These are phyloP conservation scores for Cathartes aura DNA, from an alignment of 2,113 vertebrate species.

Conservation along the genomic window DNA sequence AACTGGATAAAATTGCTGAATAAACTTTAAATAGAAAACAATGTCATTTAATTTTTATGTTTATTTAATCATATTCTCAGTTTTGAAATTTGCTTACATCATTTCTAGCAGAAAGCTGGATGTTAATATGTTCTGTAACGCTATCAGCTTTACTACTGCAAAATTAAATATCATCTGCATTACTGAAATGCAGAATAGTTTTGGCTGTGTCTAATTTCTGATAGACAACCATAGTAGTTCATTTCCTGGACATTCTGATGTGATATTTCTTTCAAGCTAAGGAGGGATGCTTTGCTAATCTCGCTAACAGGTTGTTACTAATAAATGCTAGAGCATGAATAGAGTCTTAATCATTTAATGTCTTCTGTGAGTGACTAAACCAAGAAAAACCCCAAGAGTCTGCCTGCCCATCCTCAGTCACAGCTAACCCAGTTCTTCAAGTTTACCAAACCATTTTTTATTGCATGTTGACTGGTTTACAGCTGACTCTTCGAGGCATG, in stretches of 20 bases:
- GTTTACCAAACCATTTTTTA: conserved; percentile 87
- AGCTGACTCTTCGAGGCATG: conserved; percentile 99
- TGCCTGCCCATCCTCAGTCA: conserved; percentile 83
- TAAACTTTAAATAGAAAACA: not conserved
- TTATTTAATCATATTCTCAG: not conserved
- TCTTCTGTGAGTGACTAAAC: conserved; percentile 72
- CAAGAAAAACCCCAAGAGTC: conserved; percentile 72
- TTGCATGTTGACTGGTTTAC: conserved; percentile 96
- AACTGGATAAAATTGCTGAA: not conserved
- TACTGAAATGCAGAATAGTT: not conserved
- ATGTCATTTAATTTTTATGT: not conserved
- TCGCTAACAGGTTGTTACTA: conserved; percentile 74
- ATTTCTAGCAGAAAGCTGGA: not conserved
- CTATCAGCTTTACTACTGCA: not conserved
- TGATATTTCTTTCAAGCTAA: conserved; percentile 76
- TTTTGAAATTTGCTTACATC: not conserved
- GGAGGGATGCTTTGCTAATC: conserved; percentile 78
- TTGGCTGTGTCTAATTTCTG: not conserved
- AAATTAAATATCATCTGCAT: not conserved
- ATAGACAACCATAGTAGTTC: accelerated
- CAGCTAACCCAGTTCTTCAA: conserved; percentile 78
- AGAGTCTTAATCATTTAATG: conserved; percentile 70
- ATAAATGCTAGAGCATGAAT: conserved; percentile 73
- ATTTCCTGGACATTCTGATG: conserved; percentile 56
- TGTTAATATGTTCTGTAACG: not conserved